These are phyloP conservation scores for Chlorodrepanis virens DNA, from an alignment of 2,113 vertebrate species.

Conservation along the genomic window DNA sequence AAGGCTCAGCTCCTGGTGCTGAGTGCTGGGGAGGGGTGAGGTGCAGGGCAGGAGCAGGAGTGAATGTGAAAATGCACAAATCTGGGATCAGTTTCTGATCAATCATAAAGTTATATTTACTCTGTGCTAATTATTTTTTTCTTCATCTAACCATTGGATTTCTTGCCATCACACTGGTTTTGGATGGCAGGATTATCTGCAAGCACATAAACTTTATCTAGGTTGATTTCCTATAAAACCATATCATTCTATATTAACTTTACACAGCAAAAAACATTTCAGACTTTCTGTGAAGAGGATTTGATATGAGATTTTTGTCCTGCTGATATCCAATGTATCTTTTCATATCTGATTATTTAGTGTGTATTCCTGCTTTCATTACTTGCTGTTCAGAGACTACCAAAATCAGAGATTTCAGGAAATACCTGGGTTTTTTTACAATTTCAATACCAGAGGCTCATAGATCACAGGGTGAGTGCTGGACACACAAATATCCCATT, in stretches of 20 bases:
- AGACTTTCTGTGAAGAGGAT: background rate
- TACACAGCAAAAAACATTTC: background rate
- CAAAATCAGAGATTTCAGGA: background rate
- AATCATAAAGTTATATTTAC: background rate
- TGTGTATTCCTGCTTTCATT: background rate
- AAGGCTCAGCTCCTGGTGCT: background rate
- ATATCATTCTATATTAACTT: accelerated
- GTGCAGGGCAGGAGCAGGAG: background rate
- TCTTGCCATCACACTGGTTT: background rate
- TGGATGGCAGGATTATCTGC: background rate
- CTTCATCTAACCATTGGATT: background rate
- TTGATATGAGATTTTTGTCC: background rate
- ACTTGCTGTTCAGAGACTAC: background rate
- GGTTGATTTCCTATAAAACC: background rate
- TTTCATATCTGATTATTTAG: background rate
- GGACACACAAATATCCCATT: background rate
- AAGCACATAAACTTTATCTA: background rate
- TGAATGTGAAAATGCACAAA: background rate
- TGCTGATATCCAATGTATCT: background rate
- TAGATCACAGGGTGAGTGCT: background rate
- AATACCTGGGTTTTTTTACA: background rate
- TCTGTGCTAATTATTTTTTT: background rate
- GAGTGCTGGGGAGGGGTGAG: background rate
- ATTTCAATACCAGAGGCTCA: background rate
- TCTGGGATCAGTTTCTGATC: background rate